These are phyloP conservation scores for Myotis yumanensis DNA, from an alignment of 2,113 vertebrate species.

Conservation along the genomic window DNA sequence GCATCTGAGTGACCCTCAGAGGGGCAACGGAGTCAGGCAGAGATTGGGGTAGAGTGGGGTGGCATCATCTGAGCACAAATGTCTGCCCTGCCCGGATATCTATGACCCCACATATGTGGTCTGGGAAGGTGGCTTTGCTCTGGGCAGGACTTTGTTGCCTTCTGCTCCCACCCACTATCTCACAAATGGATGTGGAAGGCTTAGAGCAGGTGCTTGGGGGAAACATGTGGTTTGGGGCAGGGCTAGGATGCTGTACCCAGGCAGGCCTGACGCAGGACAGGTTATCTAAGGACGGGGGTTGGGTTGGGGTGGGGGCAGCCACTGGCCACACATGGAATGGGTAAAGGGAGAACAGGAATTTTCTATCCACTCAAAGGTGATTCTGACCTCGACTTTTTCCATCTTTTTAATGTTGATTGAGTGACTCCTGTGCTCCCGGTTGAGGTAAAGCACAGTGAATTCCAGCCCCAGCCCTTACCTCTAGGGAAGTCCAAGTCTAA, in stretches of 20 bases:
- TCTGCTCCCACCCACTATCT: background rate
- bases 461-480: background rate
- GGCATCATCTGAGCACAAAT: background rate
- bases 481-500: background rate
- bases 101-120: too few species aligned
- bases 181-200: background rate
- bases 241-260: background rate
- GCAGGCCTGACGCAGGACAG: background rate
- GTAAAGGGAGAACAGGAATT: background rate
- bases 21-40: background rate
- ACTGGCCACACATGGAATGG: background rate
- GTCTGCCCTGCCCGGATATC: background rate
- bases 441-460: background rate
- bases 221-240: background rate
- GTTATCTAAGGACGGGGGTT: fast-evolving
- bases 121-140: background rate
- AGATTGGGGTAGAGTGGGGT: background rate
- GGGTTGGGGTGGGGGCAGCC: too few species aligned
- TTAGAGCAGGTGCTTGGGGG: background rate
- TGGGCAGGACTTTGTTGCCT: background rate
- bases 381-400: background rate
- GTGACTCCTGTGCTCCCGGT: background rate
- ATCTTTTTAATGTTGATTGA: background rate
- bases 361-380: background rate
- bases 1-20: background rate